Percentiles rank a stretch among this genome's conserved stretches.
These are phyloP conservation scores for Lethrus apterus DNA, from an alignment of 1,140 invertebrate genomes.

Conservation along the genomic window DNA sequence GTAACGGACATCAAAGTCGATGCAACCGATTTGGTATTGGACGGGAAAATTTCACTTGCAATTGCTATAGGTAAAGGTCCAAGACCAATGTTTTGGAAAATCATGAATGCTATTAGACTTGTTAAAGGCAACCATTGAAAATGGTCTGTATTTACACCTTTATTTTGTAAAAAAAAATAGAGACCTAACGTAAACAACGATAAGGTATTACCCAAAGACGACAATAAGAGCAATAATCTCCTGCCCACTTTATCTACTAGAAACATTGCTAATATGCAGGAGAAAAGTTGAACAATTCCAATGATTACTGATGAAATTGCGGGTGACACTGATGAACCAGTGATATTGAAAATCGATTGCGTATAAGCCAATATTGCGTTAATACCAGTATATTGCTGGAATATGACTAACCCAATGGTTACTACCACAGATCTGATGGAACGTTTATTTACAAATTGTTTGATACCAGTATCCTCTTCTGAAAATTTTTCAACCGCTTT, in stretches of 20 bases:
- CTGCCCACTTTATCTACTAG: conserved; percentile 67
- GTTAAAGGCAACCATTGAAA: conserved; percentile 19
- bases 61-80: conserved; percentile 76
- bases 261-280: conserved; percentile 57
- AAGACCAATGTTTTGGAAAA: conserved; percentile 46
- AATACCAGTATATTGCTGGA: conserved; percentile 80
- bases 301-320: conserved; percentile 66
- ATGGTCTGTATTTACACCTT: conserved; percentile 3
- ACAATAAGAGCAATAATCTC: conserved; percentile 58
- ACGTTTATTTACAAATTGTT: conserved; percentile 2
- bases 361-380: conserved; percentile 60
- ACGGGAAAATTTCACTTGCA: conserved; percentile 70
- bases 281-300: conserved; percentile 58
- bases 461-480: background rate
- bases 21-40: conserved; percentile 62
- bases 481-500: conserved; percentile 42
- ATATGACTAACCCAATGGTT: conserved; percentile 69
- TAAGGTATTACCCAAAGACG: conserved; percentile 50
- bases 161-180: conserved; percentile 19
- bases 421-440: conserved; percentile 59
- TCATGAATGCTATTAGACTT: conserved; percentile 15
- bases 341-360: conserved; percentile 58
- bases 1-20: conserved; percentile 62
- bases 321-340: conserved; percentile 51
- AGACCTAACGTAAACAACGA: conserved; percentile 18